phyloP scores from a whole-genome alignment of 2,888 invertebrate genomes.

The Aethes cnicana region DNA sequence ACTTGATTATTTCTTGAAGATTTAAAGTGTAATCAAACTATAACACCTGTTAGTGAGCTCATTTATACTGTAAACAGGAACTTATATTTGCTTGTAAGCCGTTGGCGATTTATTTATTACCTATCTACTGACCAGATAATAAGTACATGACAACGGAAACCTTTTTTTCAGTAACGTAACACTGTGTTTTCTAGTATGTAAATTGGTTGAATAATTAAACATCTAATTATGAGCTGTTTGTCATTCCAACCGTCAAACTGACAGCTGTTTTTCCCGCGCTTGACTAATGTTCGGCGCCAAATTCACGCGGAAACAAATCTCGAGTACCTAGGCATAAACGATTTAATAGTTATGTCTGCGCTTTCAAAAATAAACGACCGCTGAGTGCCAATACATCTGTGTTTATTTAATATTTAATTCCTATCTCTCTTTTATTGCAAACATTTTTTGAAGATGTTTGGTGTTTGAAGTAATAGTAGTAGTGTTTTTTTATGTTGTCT shows the following conservation, averaged over 20 bases:
- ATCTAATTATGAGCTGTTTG: neutral
- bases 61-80: neutral
- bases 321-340: constrained; percentile 26
- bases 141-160: too few relatives aligned
- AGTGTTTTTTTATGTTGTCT: too few relatives aligned
- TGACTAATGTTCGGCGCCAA: constrained; percentile 12
- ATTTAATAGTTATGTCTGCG: constrained; percentile 25
- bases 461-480: too few relatives aligned
- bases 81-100: constrained; percentile 1
- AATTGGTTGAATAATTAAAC: too few relatives aligned
- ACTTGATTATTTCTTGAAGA: neutral
- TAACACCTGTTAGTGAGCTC: neutral
- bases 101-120: neutral
- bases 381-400: constrained; percentile 26
- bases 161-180: too few relatives aligned
- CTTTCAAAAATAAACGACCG: constrained; percentile 26
- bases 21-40: neutral
- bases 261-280: constrained; percentile 12
- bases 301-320: constrained; percentile 15
- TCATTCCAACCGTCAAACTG: neutral
- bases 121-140: too few relatives aligned
- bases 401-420: constrained; percentile 20
- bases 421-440: constrained; percentile 17
- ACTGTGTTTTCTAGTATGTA: too few relatives aligned
- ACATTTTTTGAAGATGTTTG: constrained; percentile 1